These are phyloP conservation scores for Diploptera punctata DNA, from an alignment of 2,888 invertebrate genomes.

Conservation along the genomic window DNA sequence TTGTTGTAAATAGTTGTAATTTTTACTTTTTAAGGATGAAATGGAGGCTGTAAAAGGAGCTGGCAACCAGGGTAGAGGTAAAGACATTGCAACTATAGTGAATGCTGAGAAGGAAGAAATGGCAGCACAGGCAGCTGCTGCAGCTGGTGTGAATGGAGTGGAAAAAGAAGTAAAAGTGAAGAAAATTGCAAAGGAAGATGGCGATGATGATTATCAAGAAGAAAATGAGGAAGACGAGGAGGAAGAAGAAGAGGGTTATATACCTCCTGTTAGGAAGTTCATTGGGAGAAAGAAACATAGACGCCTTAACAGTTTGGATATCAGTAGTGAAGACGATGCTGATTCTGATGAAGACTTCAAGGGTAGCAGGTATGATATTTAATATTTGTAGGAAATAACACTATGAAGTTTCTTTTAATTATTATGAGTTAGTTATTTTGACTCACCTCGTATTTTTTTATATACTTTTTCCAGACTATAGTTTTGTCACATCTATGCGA, in stretches of 20 bases:
- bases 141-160: constrained; percentile 28
- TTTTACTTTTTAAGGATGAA: constrained; percentile 62
- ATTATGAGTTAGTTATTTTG: too few species aligned
- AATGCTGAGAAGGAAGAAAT: constrained; percentile 73
- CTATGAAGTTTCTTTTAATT: too few species aligned
- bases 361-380: constrained; percentile 80
- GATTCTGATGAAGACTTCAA: constrained; percentile 92
- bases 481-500: too few species aligned
- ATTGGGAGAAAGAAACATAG: constrained; percentile 68
- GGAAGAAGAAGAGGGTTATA: constrained; percentile 41
- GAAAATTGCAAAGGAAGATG: constrained; percentile 54
- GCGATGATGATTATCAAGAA: constrained; percentile 48
- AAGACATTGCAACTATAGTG: constrained; percentile 91
- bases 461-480: too few species aligned
- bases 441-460: too few species aligned
- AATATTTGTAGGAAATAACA: too few species aligned
- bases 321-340: constrained; percentile 79
- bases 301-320: constrained; percentile 80
- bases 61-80: constrained; percentile 84
- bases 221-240: constrained; percentile 41
- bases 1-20: too few species aligned
- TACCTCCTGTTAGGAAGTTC: constrained; percentile 42
- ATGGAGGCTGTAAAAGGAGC: constrained; percentile 77
- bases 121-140: constrained; percentile 30
- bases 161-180: neutral